Base-by-base conservation (phyloP, 2,888 invertebrate genomes). In the Aromia moschata region DNA sequence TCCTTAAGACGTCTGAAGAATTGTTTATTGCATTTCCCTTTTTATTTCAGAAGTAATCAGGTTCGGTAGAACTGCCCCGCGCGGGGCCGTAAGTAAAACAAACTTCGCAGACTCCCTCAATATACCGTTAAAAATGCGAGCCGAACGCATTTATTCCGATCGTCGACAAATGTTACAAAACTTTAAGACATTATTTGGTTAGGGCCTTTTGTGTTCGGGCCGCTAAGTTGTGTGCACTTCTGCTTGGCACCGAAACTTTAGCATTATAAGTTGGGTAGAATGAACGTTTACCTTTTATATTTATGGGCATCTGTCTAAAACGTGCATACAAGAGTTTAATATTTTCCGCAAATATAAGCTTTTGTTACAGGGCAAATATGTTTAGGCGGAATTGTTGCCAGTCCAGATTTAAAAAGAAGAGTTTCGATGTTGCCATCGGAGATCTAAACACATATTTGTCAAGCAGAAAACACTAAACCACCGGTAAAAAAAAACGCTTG, bases 201-300 rank as follows among this genome's bases (percentile, higher is more conserved):
- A 63, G 58, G 62, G 49, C 43, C 60, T 61, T 65, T 65, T 62
- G 62, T 60, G 53, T 37, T 45, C 11, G 12, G 16, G 37, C 65
- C 65, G 65, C 62, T 63, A 65, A 65, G 60, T 60, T 58, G 65
- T 65, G 60, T 65, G 40, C 60, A 17, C 53, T 58, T 43, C 60
- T 57, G 33, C 64, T 64, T 64, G 61, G 51, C 56, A 55, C 45
- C 46, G 54, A 64, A 61, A 64, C 60, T 57, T 40, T 53, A 16
- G 41, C 31, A 40, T 31, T 52, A 56, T 60, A 61, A 59, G 63
- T 60, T 60, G 58, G 54, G 54, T 61, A 51, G 49, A 52, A 45
- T 38, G 17, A 53, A 54, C 60, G 54, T 56, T 46, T 58, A 59
- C 56, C 58, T 61, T 46, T 52, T 55, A 58, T 60, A 59, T 64